A percentile compares a stretch with the other conserved stretches of the same genome.
Conservation (phyloP, 2,113 vertebrate genomes). For the Phocoena sinus region DNA sequence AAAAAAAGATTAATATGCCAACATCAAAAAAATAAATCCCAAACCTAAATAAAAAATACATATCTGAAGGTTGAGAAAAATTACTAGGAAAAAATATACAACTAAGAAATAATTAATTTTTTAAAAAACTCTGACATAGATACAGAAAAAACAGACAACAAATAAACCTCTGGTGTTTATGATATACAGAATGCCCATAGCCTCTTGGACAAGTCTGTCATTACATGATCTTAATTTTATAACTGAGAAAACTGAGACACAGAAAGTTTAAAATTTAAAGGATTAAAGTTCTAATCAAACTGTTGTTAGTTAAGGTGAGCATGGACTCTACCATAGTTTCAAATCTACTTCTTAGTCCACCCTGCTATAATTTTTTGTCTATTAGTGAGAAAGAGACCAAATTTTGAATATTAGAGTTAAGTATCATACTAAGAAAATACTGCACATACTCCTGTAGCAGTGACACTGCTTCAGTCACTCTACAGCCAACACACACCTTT, state of each 20-base stretch:
- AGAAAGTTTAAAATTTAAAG: background rate
- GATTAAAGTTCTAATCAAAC: background rate
- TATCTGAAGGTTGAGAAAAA: background rate
- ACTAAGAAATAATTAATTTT: background rate
- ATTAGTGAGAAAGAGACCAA: background rate
- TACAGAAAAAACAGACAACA: background rate
- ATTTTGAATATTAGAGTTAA: background rate
- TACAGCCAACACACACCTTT: background rate
- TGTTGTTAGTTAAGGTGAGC: background rate
- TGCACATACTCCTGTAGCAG: accelerated
- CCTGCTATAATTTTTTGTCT: background rate
- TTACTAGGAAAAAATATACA: background rate
- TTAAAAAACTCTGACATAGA: background rate
- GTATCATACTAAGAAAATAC: background rate
- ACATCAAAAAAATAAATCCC: conserved; percentile 54
- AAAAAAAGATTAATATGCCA: conserved; percentile 4
- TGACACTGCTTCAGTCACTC: background rate
- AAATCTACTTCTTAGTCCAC: background rate
- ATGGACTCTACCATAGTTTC: background rate
- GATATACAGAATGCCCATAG: background rate
- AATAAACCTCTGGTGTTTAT: background rate
- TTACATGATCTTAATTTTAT: background rate
- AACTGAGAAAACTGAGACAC: background rate
- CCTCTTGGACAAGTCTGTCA: background rate
- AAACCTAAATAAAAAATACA: conserved; percentile 28